These are phyloP conservation scores for Phyllopteryx taeniolatus DNA, from an alignment of 2,113 vertebrate genomes.

Conservation along the genomic window DNA sequence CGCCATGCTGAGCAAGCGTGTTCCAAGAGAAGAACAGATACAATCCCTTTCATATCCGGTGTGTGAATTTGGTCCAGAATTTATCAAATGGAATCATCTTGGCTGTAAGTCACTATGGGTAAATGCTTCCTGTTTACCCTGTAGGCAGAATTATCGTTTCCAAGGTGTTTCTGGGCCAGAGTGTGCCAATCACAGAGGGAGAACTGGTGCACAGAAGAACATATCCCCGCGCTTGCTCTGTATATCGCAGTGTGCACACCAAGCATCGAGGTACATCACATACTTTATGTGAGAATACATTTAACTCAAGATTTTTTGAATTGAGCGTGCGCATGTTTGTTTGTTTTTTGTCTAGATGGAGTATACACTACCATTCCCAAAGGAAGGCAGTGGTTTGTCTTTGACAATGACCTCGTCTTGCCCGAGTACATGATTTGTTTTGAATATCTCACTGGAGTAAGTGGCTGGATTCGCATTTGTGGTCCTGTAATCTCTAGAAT, in stretches of 20 bases:
- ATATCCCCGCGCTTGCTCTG: slow-evolving; percentile 73
- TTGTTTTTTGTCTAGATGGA: slow-evolving; percentile 35
- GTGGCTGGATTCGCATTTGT: neutral
- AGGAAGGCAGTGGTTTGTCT: slow-evolving; percentile 80
- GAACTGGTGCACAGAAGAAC: slow-evolving; percentile 55
- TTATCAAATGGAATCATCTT: neutral
- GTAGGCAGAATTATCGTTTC: slow-evolving; percentile 77
- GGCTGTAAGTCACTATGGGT: neutral
- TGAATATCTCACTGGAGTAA: slow-evolving; percentile 76
- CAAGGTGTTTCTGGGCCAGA: slow-evolving; percentile 80
- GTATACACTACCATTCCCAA: slow-evolving; percentile 52
- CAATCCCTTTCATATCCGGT: slow-evolving; percentile 71
- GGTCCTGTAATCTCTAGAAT: too few species aligned
- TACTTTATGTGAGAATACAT: neutral
- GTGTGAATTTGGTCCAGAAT: slow-evolving; percentile 25
- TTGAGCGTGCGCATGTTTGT: neutral
- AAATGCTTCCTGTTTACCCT: slow-evolving; percentile 23
- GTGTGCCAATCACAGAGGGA: slow-evolving; percentile 55
- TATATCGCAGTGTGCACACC: slow-evolving; percentile 68
- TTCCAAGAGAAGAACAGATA: slow-evolving; percentile 41
- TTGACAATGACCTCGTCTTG: slow-evolving; percentile 79
- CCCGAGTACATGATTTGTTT: slow-evolving; percentile 81
- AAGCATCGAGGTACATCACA: slow-evolving; percentile 43
- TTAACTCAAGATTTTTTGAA: neutral
- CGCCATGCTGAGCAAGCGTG: slow-evolving; percentile 34